These are phyloP conservation scores for Apis laboriosa DNA, from an alignment of 1,140 invertebrate genomes.

Conservation along the genomic window DNA sequence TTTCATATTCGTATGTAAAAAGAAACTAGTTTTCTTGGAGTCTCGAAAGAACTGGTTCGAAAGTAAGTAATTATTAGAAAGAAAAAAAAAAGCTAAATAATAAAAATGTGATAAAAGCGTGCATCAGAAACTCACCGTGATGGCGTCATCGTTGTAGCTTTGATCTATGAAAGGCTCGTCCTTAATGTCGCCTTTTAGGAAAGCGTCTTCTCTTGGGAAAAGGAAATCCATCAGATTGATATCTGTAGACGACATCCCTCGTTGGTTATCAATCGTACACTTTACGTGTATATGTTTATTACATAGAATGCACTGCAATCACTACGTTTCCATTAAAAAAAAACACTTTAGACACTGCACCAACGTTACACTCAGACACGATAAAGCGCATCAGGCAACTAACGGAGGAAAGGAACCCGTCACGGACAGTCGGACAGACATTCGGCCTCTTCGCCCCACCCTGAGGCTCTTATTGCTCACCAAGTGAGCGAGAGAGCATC, in stretches of 20 bases:
- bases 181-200: constrained; percentile 66
- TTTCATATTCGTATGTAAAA: not conserved
- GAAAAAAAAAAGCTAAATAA: not conserved
- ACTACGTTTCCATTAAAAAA: constrained; percentile 32
- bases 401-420: constrained; percentile 9
- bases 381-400: constrained; percentile 21
- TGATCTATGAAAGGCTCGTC: constrained; percentile 67
- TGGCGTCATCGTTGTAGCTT: constrained; percentile 59
- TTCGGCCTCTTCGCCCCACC: constrained; percentile 38
- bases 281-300: not conserved
- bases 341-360: constrained; percentile 28
- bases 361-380: constrained; percentile 17
- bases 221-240: constrained; percentile 70
- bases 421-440: not conserved
- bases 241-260: constrained; percentile 52
- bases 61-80: no score
- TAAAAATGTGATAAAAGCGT: not conserved
- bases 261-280: not conserved
- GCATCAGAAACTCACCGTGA: constrained; percentile 58
- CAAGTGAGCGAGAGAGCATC: constrained; percentile 13
- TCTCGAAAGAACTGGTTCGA: not conserved
- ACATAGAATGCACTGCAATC: not conserved
- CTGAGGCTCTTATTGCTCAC: not conserved
- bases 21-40: constrained; percentile 6
- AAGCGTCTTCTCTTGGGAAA: constrained; percentile 65